These are phyloP conservation scores for Pangasius sanitwongsei DNA, from an alignment of 2,797 vertebrate genomes.

Conservation along the genomic window DNA sequence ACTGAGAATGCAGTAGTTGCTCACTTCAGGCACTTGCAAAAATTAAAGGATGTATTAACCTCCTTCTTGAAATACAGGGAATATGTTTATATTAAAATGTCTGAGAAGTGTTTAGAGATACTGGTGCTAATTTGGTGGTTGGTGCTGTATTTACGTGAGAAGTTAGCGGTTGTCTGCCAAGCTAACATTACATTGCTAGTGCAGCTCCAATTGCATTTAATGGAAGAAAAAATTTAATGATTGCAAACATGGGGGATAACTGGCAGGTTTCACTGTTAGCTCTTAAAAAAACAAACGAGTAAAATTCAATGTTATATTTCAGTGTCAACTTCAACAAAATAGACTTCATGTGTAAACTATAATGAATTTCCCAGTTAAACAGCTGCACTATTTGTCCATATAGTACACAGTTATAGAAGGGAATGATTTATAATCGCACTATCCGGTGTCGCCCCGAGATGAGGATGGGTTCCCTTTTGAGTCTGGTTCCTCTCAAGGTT, in stretches of 20 bases:
- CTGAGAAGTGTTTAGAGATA: not conserved
- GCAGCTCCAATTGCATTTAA: not conserved
- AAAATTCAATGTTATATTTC: too few species aligned
- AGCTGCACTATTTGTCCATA: too few species aligned
- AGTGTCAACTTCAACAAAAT: too few species aligned
- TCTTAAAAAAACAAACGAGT: too few species aligned
- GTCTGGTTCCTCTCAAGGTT: too few species aligned
- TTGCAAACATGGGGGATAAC: not conserved
- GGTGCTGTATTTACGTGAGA: not conserved
- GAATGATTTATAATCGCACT: too few species aligned
- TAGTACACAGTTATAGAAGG: too few species aligned
- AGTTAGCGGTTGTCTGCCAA: not conserved
- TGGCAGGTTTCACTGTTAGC: not conserved
- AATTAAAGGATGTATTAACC: constrained; percentile 33
- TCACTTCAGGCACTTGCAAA: constrained; percentile 41
- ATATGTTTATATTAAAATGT: not conserved
- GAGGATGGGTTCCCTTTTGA: too few species aligned
- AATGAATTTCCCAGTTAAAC: too few species aligned
- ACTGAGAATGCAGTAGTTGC: constrained; percentile 35
- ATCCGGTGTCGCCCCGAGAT: too few species aligned
- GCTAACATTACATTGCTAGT: not conserved
- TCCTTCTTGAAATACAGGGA: not conserved
- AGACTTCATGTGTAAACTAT: too few species aligned
- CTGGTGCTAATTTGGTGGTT: not conserved
- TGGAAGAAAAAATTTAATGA: not conserved